These are phyloP conservation scores for Ostrea denselamellosa DNA, from an alignment of 1,140 invertebrate species.

Conservation along the genomic window DNA sequence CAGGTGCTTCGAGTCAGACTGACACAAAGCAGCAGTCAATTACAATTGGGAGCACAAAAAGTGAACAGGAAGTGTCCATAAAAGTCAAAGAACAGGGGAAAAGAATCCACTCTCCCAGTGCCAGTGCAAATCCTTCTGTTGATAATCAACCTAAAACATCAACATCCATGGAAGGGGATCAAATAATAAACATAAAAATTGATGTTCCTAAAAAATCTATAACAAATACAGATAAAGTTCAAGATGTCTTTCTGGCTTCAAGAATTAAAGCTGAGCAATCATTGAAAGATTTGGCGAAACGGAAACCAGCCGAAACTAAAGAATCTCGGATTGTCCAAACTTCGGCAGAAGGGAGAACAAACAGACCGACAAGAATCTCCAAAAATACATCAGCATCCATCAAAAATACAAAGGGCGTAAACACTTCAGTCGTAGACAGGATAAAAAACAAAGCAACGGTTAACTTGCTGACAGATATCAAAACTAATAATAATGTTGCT, in stretches of 20 bases:
- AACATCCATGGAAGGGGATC: not conserved
- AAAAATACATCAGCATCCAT: not conserved
- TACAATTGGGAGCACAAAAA: not conserved
- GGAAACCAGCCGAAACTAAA: not conserved
- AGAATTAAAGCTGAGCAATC: not conserved
- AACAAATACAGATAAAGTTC: not conserved
- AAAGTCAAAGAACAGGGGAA: too few species aligned
- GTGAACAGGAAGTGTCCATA: not conserved
- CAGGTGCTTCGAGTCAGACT: not conserved
- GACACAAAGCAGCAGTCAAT: not conserved
- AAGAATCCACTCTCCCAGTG: not conserved
- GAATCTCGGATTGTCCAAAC: not conserved
- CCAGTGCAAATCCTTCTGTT: not conserved
- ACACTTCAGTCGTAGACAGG: not conserved
- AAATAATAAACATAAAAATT: not conserved
- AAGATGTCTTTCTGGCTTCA: not conserved
- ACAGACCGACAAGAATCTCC: not conserved
- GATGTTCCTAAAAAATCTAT: not conserved
- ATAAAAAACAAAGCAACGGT: not conserved
- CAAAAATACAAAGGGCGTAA: not conserved
- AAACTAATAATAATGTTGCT: not conserved
- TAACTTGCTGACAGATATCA: constrained; percentile 9
- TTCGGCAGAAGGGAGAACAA: not conserved
- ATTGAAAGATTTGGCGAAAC: not conserved
- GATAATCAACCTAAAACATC: not conserved